phyloP scores from a whole-genome alignment of 2,113 vertebrate genomes.

The Stegostoma tigrinum region DNA sequence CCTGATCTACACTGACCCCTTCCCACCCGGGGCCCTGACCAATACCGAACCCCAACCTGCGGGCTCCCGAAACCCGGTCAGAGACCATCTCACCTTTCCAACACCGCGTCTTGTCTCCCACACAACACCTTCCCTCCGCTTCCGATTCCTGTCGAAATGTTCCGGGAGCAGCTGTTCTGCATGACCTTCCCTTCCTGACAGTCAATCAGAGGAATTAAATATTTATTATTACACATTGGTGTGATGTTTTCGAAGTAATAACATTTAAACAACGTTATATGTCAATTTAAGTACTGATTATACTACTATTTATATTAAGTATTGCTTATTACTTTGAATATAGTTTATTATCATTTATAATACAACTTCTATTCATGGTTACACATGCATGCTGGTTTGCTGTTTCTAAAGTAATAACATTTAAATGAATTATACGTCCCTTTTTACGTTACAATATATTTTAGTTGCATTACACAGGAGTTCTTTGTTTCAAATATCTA shows the following conservation, averaged over 20 bases:
- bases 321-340: no score
- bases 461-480: background rate
- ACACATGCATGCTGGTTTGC: background rate
- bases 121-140: slow-evolving; percentile 18
- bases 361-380: background rate
- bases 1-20: no score
- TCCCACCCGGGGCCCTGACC: background rate
- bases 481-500: background rate
- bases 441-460: background rate
- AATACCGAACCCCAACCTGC: background rate
- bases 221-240: background rate
- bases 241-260: background rate
- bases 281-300: background rate
- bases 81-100: background rate
- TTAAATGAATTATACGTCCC: background rate
- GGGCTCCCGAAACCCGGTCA: background rate
- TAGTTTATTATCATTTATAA: no score
- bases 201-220: background rate
- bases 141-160: background rate
- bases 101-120: background rate
- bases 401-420: background rate
- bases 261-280: background rate
- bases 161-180: background rate
- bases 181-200: no score
- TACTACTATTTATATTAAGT: no score